Percentiles rank a stretch among this genome's conserved stretches.
phyloP scores from a whole-genome alignment of 1,140 invertebrate species.

The Neotoxoptera formosana region DNA sequence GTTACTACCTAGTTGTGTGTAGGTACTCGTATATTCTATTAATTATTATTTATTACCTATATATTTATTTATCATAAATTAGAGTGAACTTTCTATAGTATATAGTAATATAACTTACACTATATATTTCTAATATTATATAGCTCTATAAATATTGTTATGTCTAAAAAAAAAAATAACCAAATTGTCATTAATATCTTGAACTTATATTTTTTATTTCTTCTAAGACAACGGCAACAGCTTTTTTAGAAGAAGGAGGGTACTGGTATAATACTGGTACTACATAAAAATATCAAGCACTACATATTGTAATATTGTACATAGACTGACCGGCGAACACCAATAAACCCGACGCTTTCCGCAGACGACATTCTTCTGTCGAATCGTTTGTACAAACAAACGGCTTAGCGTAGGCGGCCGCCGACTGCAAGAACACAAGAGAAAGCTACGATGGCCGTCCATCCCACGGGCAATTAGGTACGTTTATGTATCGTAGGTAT shows the following conservation, averaged over 20 bases:
- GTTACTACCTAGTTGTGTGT: background rate
- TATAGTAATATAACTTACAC: background rate
- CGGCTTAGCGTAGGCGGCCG: slow-evolving; percentile 22
- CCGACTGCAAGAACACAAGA: slow-evolving; percentile 11
- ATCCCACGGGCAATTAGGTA: slow-evolving; percentile 28
- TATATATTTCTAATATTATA: background rate
- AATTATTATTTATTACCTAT: too few relatives aligned
- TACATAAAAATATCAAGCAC: background rate
- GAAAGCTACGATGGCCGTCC: slow-evolving; percentile 37
- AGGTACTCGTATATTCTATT: background rate
- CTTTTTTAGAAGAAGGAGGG: background rate
- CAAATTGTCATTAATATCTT: background rate
- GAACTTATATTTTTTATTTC: background rate
- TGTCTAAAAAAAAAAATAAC: background rate
- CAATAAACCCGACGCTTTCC: background rate
- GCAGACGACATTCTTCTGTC: background rate
- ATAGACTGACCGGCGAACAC: background rate
- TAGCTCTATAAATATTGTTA: background rate
- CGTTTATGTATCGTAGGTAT: background rate
- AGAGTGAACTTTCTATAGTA: background rate
- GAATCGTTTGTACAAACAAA: background rate
- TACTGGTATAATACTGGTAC: background rate
- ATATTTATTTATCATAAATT: background rate
- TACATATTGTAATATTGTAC: background rate
- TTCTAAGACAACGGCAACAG: background rate